Evolutionary conservation across 1,140 invertebrate genomes (phyloP).

Genomic region (Orchesella cincta): DNA sequence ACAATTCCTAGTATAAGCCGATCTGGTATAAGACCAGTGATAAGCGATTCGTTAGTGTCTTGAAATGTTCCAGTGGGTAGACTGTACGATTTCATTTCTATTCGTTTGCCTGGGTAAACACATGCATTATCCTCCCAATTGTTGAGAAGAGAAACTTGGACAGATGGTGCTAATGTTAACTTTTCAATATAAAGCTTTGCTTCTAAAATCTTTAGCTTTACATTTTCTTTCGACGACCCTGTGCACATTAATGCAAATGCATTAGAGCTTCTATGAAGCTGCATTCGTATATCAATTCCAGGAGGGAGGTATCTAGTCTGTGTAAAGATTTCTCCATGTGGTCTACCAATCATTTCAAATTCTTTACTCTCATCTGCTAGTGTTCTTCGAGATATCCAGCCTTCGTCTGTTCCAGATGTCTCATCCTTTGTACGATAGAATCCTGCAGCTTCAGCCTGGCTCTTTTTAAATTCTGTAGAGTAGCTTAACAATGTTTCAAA

Average conservation of each 20-base stretch:
- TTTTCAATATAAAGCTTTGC: conserved; percentile 40
- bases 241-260: conserved; percentile 22
- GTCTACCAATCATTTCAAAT: conserved; percentile 51
- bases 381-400: conserved; percentile 50
- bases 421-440: conserved; percentile 44
- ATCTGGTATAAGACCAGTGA: conserved; percentile 43
- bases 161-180: conserved; percentile 22
- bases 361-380: conserved; percentile 44
- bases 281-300: conserved; percentile 42
- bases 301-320: conserved; percentile 42
- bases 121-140: conserved; percentile 17
- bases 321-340: conserved; percentile 40
- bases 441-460: conserved; percentile 54
- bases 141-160: conserved; percentile 37
- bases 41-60: conserved; percentile 44
- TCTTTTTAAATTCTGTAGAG: conserved; percentile 54
- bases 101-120: conserved; percentile 34
- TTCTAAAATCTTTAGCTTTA: conserved; percentile 37
- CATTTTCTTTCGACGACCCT: not conserved
- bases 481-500: conserved; percentile 58
- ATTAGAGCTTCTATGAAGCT: conserved; percentile 8
- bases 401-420: conserved; percentile 48
- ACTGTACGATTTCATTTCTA: conserved; percentile 45
- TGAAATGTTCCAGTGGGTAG: conserved; percentile 35
- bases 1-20: conserved; percentile 41